Evolutionary conservation across 2,797 vertebrate species (phyloP).

Genomic region (Taeniopygia guttata): DNA sequence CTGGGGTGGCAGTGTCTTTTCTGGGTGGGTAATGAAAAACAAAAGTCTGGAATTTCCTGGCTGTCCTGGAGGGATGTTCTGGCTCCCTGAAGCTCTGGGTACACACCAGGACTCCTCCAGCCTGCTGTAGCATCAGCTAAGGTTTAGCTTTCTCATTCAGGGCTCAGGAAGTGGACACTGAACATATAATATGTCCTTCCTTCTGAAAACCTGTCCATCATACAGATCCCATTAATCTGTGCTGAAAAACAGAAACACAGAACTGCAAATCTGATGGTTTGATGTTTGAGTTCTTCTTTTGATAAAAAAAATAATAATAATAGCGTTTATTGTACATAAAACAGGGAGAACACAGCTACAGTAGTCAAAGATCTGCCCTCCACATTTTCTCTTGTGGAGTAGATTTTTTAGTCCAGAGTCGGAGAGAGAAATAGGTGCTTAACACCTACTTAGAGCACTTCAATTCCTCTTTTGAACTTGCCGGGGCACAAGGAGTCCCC

Average conservation of each 20-base stretch:
- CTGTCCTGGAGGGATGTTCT: neutral
- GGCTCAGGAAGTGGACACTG: neutral
- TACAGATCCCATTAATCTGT: neutral
- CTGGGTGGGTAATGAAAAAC: neutral
- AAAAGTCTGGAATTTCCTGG: neutral
- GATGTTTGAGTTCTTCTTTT: neutral
- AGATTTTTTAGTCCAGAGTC: neutral
- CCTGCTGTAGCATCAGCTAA: neutral
- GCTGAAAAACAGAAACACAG: neutral
- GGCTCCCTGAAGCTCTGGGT: neutral
- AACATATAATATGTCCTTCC: neutral
- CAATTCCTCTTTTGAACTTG: slow-evolving; percentile 42
- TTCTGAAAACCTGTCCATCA: neutral
- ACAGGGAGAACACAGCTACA: neutral
- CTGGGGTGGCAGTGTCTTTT: neutral
- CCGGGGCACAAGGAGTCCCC: slow-evolving; percentile 28
- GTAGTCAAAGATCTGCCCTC: neutral
- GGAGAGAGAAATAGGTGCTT: slow-evolving; percentile 23
- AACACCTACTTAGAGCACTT: slow-evolving; percentile 54
- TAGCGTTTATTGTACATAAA: neutral
- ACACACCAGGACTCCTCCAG: neutral
- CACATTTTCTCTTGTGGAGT: neutral
- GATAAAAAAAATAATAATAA: neutral
- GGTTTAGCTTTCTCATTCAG: neutral
- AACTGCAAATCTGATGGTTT: neutral